These are phyloP conservation scores for Conchocele bisecta DNA, from an alignment of 2,888 invertebrate species.

Conservation along the genomic window DNA sequence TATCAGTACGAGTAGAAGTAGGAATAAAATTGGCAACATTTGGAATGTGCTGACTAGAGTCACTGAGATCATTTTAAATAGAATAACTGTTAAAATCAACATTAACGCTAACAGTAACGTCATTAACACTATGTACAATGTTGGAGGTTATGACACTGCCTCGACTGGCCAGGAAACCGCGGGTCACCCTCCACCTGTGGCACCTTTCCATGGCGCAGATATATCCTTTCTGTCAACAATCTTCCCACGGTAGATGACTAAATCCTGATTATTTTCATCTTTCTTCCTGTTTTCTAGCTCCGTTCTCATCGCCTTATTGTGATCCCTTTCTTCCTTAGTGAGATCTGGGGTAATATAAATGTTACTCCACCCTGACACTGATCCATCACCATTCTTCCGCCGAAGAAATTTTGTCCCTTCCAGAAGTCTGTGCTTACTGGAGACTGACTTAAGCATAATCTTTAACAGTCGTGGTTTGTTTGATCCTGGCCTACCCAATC, in stretches of 20 bases:
- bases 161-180: conserved; percentile 1
- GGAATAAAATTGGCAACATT: no score
- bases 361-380: conserved; percentile 10
- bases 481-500: neutral
- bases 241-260: conserved; percentile 14
- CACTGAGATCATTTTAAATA: no score
- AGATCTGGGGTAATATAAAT: conserved; percentile 13
- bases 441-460: neutral
- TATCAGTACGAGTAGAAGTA: no score
- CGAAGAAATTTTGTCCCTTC: conserved; percentile 8
- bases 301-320: neutral
- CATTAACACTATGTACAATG: neutral
- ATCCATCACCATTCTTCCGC: conserved; percentile 2
- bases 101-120: conserved; percentile 1
- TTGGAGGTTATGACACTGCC: neutral
- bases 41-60: no score
- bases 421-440: conserved; percentile 7
- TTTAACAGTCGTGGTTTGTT: conserved; percentile 2
- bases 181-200: neutral
- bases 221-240: conserved; percentile 2
- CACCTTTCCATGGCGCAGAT: neutral
- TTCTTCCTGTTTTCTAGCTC: conserved; percentile 5
- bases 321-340: conserved; percentile 11
- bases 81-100: no score
- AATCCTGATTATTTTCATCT: conserved; percentile 2